phyloP scores from a whole-genome alignment of 2,797 vertebrate species.

The Oophaga sylvatica region DNA sequence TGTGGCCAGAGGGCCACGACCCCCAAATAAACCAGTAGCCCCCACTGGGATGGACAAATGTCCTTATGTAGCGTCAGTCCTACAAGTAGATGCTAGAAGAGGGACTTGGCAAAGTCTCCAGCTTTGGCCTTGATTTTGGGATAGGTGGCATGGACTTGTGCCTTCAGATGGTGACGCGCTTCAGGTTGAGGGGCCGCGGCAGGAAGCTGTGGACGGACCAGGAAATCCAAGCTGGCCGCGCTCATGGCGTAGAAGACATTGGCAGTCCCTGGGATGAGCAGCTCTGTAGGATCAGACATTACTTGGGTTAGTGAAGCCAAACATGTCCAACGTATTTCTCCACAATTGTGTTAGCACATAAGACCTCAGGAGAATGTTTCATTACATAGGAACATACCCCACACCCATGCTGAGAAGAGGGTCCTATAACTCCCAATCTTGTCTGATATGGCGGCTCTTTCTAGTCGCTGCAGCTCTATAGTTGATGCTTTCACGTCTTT shows the following conservation, averaged over 20 bases:
- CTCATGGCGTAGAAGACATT: slow-evolving; percentile 94
- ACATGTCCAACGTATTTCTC: too few relatives aligned
- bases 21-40: too few relatives aligned
- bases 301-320: not conserved
- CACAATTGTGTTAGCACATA: too few relatives aligned
- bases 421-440: too few relatives aligned
- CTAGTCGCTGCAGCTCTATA: too few relatives aligned
- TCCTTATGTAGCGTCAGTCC: slow-evolving; percentile 20
- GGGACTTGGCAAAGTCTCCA: slow-evolving; percentile 77
- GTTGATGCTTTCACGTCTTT: too few relatives aligned
- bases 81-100: slow-evolving; percentile 66
- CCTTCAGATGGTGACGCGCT: slow-evolving; percentile 66
- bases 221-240: slow-evolving; percentile 83
- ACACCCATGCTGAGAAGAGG: too few relatives aligned
- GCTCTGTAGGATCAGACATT: slow-evolving; percentile 72
- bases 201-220: slow-evolving; percentile 74
- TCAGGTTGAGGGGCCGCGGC: slow-evolving; percentile 26
- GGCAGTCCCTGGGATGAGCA: slow-evolving; percentile 84
- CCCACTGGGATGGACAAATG: not conserved
- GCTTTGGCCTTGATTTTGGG: slow-evolving; percentile 89
- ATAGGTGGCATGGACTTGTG: slow-evolving; percentile 83
- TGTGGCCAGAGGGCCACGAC: not conserved
- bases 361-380: too few relatives aligned
- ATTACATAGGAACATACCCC: too few relatives aligned
- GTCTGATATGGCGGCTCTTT: too few relatives aligned